Conservation (phyloP, 1,140 invertebrate genomes). For the Goniozus legneri region DNA sequence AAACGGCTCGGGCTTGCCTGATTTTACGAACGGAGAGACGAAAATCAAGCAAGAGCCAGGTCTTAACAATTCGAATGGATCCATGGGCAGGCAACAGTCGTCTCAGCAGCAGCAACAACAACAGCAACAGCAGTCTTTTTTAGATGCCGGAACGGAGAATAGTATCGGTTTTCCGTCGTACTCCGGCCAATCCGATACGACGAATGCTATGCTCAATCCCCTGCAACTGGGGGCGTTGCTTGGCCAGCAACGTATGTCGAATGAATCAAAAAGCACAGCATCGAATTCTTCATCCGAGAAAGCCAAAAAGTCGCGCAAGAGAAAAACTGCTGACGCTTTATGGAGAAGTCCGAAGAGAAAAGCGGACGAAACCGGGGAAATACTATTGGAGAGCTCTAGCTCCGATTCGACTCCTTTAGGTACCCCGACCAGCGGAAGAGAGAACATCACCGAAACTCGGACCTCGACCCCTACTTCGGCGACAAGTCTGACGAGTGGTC, state of each 20-base stretch:
- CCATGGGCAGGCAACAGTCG: constrained; percentile 38
- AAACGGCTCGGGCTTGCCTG: constrained; percentile 45
- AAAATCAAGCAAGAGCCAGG: constrained; percentile 59
- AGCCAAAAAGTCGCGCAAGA: constrained; percentile 50
- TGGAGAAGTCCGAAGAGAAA: constrained; percentile 58
- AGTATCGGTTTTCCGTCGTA: constrained; percentile 57
- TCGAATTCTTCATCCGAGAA: constrained; percentile 21
- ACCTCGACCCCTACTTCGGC: constrained; percentile 59
- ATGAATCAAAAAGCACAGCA: constrained; percentile 32
- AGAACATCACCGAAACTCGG: constrained; percentile 54
- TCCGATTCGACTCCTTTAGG: constrained; percentile 62
- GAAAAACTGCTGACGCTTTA: constrained; percentile 51
- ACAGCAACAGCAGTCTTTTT: constrained; percentile 54
- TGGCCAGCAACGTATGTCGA: too few species aligned
- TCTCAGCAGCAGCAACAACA: constrained; percentile 32
- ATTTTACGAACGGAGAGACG: constrained; percentile 53
- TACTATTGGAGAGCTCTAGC: constrained; percentile 63
- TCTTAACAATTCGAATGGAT: constrained; percentile 44
- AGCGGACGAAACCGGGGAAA: constrained; percentile 47
- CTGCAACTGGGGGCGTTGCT: constrained; percentile 42
- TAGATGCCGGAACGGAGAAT: constrained; percentile 57
- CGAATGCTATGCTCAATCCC: constrained; percentile 44
- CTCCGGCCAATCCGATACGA: constrained; percentile 55
- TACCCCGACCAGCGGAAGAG: constrained; percentile 56
- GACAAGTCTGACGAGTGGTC: constrained; percentile 57